Percentiles rank a stretch among this genome's conserved stretches.
These are phyloP conservation scores for Polia nebulosa DNA, from an alignment of 2,888 invertebrate species.

Conservation along the genomic window DNA sequence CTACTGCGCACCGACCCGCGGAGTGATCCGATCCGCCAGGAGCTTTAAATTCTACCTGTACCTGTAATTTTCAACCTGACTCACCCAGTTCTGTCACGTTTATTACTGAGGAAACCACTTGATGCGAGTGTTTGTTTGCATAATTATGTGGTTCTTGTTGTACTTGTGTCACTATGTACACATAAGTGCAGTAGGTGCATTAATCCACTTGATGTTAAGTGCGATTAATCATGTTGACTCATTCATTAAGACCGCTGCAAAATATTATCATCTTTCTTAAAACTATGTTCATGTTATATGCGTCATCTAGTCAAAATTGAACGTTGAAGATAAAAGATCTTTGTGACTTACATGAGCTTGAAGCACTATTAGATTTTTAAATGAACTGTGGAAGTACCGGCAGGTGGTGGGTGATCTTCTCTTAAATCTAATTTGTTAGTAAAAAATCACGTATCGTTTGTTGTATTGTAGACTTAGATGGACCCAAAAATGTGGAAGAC, in stretches of 20 bases:
- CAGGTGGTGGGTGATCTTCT: not conserved
- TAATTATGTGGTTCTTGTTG: constrained; percentile 43
- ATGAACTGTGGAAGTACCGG: not conserved
- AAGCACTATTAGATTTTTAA: not conserved
- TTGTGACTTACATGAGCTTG: too few relatives aligned
- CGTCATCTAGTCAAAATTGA: not conserved
- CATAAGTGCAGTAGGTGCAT: constrained; percentile 21
- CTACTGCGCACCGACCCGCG: too few relatives aligned
- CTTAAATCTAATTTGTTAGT: not conserved
- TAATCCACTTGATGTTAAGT: constrained; percentile 15
- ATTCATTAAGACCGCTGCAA: not conserved
- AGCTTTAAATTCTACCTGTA: too few relatives aligned
- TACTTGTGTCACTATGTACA: constrained; percentile 14
- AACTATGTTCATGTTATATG: not conserved
- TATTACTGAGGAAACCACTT: constrained; percentile 38
- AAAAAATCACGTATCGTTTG: not conserved
- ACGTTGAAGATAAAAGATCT: not conserved
- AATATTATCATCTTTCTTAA: not conserved
- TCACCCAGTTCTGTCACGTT: constrained; percentile 43
- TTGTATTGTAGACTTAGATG: not conserved
- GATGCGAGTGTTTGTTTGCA: constrained; percentile 54
- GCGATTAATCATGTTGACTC: not conserved
- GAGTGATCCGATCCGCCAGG: too few relatives aligned
- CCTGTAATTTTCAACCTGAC: constrained; percentile 23
- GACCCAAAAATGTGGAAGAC: not conserved